Evolutionary conservation across 35 echinoderm and acorn worm genomes (phyloP).

Genomic region (Apostichopus japonicus): DNA sequence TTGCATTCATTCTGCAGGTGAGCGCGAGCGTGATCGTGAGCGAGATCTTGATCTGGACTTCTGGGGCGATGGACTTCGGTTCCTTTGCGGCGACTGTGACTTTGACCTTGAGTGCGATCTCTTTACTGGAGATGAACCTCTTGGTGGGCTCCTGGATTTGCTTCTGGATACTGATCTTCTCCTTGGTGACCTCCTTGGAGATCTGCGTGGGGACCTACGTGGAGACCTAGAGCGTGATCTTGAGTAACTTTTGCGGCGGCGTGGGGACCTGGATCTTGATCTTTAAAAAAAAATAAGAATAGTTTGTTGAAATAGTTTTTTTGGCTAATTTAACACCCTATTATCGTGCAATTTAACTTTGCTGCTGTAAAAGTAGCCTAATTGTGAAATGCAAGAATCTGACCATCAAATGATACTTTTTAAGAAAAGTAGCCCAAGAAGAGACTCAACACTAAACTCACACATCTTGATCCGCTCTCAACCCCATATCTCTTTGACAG

Average conservation of each 20-base stretch:
- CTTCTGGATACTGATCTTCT: not conserved
- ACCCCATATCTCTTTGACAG: too few species aligned
- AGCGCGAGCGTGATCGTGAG: not conserved
- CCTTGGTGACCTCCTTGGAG: not conserved
- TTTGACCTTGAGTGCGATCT: not conserved
- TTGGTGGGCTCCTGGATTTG: conserved; percentile 18
- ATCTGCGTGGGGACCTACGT: conserved; percentile 13
- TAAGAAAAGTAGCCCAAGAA: too few species aligned
- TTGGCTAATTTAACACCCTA: too few species aligned
- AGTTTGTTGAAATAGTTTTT: too few species aligned
- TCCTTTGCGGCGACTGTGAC: not conserved
- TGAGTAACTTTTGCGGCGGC: conserved; percentile 7
- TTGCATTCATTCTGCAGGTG: not conserved
- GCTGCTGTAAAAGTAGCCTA: too few species aligned
- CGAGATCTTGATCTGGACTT: conserved; percentile 19
- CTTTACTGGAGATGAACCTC: not conserved
- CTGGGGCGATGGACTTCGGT: conserved; percentile 8
- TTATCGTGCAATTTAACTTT: too few species aligned
- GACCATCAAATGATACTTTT: too few species aligned
- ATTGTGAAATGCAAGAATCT: too few species aligned
- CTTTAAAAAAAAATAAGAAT: not conserved
- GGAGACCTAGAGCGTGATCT: conserved; percentile 26
- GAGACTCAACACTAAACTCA: too few species aligned
- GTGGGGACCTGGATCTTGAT: conserved; percentile 34
- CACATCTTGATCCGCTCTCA: too few species aligned